Evolutionary conservation across 2,888 invertebrate genomes (phyloP).

Genomic region (Drosophila kokeensis): DNA sequence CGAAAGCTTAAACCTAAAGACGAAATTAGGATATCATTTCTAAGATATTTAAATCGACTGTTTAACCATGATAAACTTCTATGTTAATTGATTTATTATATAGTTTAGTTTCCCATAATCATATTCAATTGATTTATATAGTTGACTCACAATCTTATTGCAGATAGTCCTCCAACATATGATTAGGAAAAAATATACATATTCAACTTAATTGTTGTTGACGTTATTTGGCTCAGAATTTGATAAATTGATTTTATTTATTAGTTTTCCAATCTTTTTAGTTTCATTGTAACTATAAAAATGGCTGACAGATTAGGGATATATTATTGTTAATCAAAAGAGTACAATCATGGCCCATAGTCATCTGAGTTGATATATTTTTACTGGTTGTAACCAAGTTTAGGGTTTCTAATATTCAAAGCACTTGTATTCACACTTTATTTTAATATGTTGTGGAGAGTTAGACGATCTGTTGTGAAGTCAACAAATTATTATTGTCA

Average conservation of each 20-base stretch:
- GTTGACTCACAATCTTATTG: neutral
- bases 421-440: neutral
- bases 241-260: neutral
- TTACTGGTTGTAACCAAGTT: neutral
- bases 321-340: neutral
- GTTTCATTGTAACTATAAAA: neutral
- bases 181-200: neutral
- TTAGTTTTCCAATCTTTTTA: neutral
- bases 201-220: neutral
- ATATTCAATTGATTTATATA: neutral
- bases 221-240: neutral
- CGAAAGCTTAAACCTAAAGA: no score
- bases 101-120: neutral
- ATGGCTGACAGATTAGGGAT: neutral
- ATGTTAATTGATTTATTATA: neutral
- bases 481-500: slow-evolving; percentile 72
- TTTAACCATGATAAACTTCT: no score
- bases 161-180: neutral
- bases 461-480: slow-evolving; percentile 22
- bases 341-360: neutral
- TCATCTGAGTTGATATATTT: neutral
- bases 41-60: no score
- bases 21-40: no score
- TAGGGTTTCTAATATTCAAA: neutral
- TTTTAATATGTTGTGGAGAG: neutral